Base-by-base conservation (phyloP, 2,113 vertebrate genomes). In the Muntiacus muntjak region DNA sequence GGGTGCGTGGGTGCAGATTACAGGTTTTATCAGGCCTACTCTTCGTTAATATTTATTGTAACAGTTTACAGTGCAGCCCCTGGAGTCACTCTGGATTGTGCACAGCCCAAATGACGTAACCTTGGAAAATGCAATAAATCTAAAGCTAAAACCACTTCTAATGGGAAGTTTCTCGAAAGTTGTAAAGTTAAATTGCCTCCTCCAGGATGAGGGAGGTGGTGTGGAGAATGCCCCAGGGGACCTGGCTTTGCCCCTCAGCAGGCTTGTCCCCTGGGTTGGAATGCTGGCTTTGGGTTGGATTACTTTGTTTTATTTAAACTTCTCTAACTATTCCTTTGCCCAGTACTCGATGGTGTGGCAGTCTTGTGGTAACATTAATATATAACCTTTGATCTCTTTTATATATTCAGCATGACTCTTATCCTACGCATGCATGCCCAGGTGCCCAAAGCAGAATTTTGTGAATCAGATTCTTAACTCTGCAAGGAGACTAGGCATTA, bases 111-210 rank as follows among this genome's bases (percentile, higher is more conserved):
- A 89, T 98, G 98, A 98, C 0, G 12, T 98, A 98, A 74, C 91
- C 88, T 96, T 98, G 96, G 97, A 99, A 99, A 98, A 98, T 96
- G 95, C 96, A 98, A 33, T 98, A 97, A 98, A 98, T 98, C 93
- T 19, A 7, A 92, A 92, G 62, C 98, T 97, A 94, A 98, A 98
- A 96, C 88, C 40, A 5, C 85, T 97, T 96, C 96, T 98, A 98
- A 94, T 95, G 97, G 97, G 97, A 99, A 97, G 92, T 97, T 98
- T 98, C 95, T 98, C 97, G 92, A 98, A 98, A 97, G 78, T 58
- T 95, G 30, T 97, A 97, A 98, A 98, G 54, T 97, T 98, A 98
- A 98, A 98, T 95, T 97, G 64, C 96, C 90, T 98, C 76, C 64
- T 97, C 64, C n/a, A 95, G 86, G 57, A 88, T 96, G 89, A 98